Evolutionary conservation across 2,797 vertebrate species (phyloP), one percentile per base, ranked within the genome.

Genomic region (Centroberyx gerrardi): DNA sequence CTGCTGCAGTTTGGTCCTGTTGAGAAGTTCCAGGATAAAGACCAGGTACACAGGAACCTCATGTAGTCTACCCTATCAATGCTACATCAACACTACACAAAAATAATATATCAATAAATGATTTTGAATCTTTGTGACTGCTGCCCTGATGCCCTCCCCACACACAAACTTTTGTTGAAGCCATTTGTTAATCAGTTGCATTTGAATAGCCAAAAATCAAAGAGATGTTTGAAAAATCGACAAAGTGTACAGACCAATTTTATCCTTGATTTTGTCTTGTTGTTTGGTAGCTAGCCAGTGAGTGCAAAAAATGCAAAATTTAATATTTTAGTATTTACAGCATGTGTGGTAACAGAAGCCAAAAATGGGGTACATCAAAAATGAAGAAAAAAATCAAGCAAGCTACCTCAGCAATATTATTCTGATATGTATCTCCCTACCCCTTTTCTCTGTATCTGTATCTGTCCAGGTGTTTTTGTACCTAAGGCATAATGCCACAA

Each of bases 11-110:
- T 99, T 55, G 97, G 96, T 2, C 96, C 97, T 12, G 86, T 91
- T 1, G 96, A 97, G 85, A 98, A 97, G 88, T 98, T 98, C 85
- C 97, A 97, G 92, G 98, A 99, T 27, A 99, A 98, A 93, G 97
- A 98, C 62, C 97, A 99, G 97, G 98, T 99, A 94, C 53, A 0
- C 3, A 55, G 10, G 0, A 17, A 58, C 6, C 7, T 29, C 8
- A 22, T 54, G 8, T 38, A 5, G 53, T 29, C 9, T 13, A 33
- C 4, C 8, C n/a, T 48, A 5, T n/a, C 42, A 31, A 8, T 67
- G 64, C 67, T 38, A 14, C 52, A 36, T 15, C 13, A 33, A 8
- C 2, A 5, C 17, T 27, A 18, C 13, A 33, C 33, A 22, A 29
- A 52, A 52, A 22, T 18, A 52, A 8, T 42, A 18, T 15, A 58